Conservation (phyloP, 2,113 vertebrate species). For the Alethe diademata region DNA sequence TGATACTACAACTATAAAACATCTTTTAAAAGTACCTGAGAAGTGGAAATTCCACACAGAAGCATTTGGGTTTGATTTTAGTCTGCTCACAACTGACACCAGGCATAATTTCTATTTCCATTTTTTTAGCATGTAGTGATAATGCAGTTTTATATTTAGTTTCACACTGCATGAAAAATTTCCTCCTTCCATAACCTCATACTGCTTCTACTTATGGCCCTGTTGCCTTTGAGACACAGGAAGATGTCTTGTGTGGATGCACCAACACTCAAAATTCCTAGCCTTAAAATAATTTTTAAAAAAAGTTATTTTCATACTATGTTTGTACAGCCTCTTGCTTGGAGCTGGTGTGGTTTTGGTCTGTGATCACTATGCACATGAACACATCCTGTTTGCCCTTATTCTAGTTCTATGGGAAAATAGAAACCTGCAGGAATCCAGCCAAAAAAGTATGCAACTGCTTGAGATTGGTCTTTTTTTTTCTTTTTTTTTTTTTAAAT, state of each 20-base stretch:
- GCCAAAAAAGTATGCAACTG: not conserved
- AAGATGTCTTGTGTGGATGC: not conserved
- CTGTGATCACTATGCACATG: not conserved
- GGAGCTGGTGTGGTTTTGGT: not conserved
- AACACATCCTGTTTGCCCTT: not conserved
- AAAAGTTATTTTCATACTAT: not conserved
- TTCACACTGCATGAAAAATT: not conserved
- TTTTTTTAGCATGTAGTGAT: not conserved
- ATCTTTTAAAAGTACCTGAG: not conserved
- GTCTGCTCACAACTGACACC: not conserved
- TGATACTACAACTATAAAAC: not conserved
- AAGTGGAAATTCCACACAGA: not conserved
- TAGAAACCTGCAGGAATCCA: not conserved
- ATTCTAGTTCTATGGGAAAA: not conserved
- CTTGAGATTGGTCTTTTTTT: not conserved
- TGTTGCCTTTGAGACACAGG: not conserved
- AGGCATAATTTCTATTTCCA: not conserved
- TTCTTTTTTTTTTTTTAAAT: too few relatives aligned
- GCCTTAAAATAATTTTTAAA: not conserved
- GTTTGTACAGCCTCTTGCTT: not conserved
- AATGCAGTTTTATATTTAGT: not conserved
- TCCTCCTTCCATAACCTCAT: not conserved
- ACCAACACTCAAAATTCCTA: not conserved
- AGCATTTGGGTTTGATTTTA: not conserved
- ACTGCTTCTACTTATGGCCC: not conserved